Conservation (phyloP, 2,113 vertebrate species). For the Tenrec ecaudatus region DNA sequence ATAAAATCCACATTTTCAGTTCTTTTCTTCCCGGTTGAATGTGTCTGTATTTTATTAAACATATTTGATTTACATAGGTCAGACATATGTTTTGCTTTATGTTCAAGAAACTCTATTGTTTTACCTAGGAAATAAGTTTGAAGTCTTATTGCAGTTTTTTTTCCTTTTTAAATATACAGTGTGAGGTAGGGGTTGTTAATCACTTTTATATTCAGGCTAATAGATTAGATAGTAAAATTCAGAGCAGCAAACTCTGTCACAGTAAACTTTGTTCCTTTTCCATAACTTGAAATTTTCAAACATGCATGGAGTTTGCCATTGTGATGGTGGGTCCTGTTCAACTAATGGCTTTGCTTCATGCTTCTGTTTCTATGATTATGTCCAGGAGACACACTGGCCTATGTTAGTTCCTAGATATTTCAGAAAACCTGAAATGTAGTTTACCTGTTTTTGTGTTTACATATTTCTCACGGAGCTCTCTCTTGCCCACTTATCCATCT, state of each 20-base stretch:
- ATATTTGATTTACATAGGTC: neutral
- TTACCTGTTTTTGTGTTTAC: neutral
- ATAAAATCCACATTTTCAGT: neutral
- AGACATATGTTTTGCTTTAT: neutral
- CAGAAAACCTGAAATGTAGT: conserved; percentile 36
- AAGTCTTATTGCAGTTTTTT: neutral
- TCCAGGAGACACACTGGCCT: neutral
- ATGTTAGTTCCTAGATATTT: neutral
- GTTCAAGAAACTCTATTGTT: neutral
- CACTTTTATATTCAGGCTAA: neutral
- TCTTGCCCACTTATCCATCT: conserved; percentile 24
- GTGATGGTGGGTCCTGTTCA: neutral
- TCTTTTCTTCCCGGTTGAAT: neutral
- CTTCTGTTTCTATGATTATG: neutral
- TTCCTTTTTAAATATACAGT: neutral
- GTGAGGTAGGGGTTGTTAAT: neutral
- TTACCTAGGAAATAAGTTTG: neutral
- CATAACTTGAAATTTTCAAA: neutral
- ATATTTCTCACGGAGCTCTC: conserved; percentile 33
- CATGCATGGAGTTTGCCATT: neutral
- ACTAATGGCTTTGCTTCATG: neutral
- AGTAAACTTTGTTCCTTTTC: neutral
- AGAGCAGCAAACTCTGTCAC: neutral
- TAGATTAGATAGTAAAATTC: neutral
- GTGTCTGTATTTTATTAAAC: conserved; percentile 23